Evolutionary conservation across 2,888 invertebrate species (phyloP).

Genomic region (Megaustenia siamemsis): DNA sequence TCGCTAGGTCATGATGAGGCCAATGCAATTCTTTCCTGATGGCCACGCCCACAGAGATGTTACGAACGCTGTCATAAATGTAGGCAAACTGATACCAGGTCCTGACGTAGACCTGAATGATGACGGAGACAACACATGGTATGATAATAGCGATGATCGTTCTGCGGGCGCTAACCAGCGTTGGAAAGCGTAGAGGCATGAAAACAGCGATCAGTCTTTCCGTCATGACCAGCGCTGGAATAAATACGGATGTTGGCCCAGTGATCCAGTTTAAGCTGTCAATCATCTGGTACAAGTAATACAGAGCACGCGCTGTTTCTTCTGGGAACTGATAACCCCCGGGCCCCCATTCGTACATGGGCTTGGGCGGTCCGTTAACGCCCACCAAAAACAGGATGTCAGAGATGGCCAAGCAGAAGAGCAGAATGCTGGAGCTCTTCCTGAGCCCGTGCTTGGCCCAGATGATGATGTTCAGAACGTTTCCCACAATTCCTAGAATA

Average conservation of each 20-base stretch:
- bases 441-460: constrained; percentile 28
- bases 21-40: not conserved
- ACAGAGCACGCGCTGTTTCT: constrained; percentile 12
- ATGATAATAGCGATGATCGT: constrained; percentile 25
- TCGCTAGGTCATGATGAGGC: not conserved
- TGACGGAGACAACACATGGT: not conserved
- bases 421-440: constrained; percentile 45
- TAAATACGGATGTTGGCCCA: not conserved
- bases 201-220: constrained; percentile 44
- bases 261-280: constrained; percentile 33
- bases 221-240: constrained; percentile 23
- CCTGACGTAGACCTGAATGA: constrained; percentile 23
- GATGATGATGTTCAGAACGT: constrained; percentile 16
- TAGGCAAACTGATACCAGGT: constrained; percentile 46
- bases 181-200: constrained; percentile 33
- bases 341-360: constrained; percentile 26
- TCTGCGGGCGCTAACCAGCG: constrained; percentile 25
- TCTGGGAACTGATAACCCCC: constrained; percentile 30
- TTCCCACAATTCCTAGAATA: constrained; percentile 34
- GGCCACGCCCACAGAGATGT: constrained; percentile 19
- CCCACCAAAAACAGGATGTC: constrained; percentile 39
- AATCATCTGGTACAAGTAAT: constrained; percentile 34
- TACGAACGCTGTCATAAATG: not conserved
- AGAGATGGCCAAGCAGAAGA: constrained; percentile 36
- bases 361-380: constrained; percentile 25